Evolutionary conservation across 2,113 vertebrate genomes (phyloP).

Genomic region (Pavo muticus): DNA sequence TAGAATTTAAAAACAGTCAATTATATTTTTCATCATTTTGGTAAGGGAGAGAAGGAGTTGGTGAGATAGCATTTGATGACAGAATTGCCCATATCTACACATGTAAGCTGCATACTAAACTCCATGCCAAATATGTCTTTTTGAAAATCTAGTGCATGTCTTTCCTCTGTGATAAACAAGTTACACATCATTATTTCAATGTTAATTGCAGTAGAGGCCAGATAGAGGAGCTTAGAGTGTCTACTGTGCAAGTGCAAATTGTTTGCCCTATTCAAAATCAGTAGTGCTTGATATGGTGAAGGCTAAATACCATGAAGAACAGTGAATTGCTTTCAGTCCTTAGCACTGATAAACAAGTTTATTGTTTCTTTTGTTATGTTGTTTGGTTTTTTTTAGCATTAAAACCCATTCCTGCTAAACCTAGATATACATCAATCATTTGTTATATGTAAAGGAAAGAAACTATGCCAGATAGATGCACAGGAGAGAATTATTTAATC

Average conservation of each 20-base stretch:
- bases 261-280: constrained; percentile 6
- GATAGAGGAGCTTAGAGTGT: neutral
- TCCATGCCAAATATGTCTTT: neutral
- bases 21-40: neutral
- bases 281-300: neutral
- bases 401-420: neutral
- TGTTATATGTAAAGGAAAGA: neutral
- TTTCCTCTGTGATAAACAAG: neutral
- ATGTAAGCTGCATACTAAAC: neutral
- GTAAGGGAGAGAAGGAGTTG: neutral
- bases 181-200: neutral
- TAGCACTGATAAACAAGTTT: constrained; percentile 9
- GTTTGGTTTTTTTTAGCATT: constrained; percentile 16
- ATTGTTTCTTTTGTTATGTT: neutral
- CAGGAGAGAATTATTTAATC: neutral
- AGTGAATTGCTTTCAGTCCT: constrained; percentile 9
- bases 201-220: constrained; percentile 6
- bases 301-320: constrained; percentile 24
- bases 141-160: neutral
- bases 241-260: constrained; percentile 15
- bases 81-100: neutral
- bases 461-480: neutral
- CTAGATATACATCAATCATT: neutral
- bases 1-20: neutral
- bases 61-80: neutral